Conservation (phyloP, 2,113 vertebrate species). For the Labeo catla region DNA sequence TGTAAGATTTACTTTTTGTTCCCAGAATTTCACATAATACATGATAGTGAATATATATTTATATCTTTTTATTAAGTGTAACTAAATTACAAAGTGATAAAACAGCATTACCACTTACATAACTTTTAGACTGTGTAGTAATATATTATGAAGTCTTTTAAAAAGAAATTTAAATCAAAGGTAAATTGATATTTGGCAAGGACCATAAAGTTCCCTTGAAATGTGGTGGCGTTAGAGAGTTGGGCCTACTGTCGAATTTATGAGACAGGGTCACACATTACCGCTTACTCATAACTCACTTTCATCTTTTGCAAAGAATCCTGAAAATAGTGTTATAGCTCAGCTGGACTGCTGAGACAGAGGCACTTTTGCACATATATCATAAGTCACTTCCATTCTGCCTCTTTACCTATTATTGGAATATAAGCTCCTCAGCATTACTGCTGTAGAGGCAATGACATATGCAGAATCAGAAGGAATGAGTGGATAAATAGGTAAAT, state of each 20-base stretch:
- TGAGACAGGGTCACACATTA: neutral
- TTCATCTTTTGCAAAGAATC: neutral
- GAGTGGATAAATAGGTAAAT: slow-evolving; percentile 52
- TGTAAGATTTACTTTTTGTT: neutral
- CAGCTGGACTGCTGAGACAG: neutral
- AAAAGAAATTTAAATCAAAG: neutral
- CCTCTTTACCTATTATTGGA: neutral
- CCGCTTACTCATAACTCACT: slow-evolving; percentile 17
- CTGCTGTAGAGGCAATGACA: neutral
- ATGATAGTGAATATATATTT: neutral
- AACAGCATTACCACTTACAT: neutral
- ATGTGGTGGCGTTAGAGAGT: slow-evolving; percentile 6
- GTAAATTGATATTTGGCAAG: slow-evolving; percentile 23
- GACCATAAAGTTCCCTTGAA: slow-evolving; percentile 8
- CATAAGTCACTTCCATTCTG: neutral
- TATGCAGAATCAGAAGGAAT: slow-evolving; percentile 11
- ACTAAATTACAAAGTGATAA: neutral
- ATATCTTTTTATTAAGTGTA: neutral
- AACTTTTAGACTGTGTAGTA: neutral
- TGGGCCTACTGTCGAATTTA: slow-evolving; percentile 9
- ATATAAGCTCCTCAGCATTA: neutral
- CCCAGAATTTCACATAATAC: neutral
- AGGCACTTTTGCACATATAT: neutral
- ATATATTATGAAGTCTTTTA: neutral
- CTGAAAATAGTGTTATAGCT: slow-evolving; percentile 8